Percentiles rank a stretch among this genome's conserved stretches.
These are phyloP conservation scores for Dicranocentrus wangi DNA, from an alignment of 2,888 invertebrate genomes.

Conservation along the genomic window DNA sequence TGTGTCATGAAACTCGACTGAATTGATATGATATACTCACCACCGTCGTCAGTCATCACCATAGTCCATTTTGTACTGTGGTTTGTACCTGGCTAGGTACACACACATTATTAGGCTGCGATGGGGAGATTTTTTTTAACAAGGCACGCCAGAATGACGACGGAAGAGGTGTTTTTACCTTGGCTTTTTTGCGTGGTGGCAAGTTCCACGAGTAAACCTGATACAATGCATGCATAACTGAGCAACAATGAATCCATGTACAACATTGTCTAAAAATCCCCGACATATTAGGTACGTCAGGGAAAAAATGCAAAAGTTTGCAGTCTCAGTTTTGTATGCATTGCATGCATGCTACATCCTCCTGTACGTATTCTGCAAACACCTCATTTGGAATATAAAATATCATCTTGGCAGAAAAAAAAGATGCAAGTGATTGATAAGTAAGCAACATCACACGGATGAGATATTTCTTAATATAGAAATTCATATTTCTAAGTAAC, in stretches of 20 bases:
- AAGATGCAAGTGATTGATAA: constrained; percentile 50
- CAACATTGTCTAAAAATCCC: too few relatives aligned
- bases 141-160: background rate
- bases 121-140: background rate
- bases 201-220: constrained; percentile 42
- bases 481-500: too few relatives aligned
- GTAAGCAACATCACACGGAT: constrained; percentile 35
- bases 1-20: constrained; percentile 1
- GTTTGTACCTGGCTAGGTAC: background rate
- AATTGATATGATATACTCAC: background rate
- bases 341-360: constrained; percentile 17
- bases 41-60: background rate
- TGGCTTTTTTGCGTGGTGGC: constrained; percentile 25
- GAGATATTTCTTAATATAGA: constrained; percentile 19
- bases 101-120: too few relatives aligned
- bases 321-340: background rate
- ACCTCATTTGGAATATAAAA: constrained; percentile 21
- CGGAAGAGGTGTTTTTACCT: constrained; percentile 53
- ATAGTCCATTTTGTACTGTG: background rate
- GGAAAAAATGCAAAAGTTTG: too few relatives aligned
- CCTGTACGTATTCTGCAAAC: background rate
- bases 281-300: too few relatives aligned
- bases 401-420: constrained; percentile 25
- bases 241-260: too few relatives aligned
- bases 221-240: background rate